Evolutionary conservation across 2,888 invertebrate species (phyloP).

Genomic region (Brachycybe producta): DNA sequence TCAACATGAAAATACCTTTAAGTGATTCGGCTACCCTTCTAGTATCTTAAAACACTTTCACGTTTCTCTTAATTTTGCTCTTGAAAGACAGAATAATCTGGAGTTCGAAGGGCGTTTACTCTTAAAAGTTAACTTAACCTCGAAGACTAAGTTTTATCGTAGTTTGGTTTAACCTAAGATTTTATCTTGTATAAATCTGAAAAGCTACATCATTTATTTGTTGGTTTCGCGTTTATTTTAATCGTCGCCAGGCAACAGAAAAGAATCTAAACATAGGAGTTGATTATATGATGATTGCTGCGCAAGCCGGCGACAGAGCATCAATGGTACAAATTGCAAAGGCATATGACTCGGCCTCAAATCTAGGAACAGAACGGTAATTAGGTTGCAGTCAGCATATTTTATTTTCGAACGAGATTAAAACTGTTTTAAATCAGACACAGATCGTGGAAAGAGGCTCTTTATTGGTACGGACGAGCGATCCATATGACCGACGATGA

Average conservation of each 20-base stretch:
- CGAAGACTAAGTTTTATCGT: no score
- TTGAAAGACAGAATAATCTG: no score
- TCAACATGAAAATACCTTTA: no score
- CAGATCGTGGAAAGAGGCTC: constrained; percentile 33
- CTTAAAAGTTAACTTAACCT: no score
- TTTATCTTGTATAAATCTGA: no score
- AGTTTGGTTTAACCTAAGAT: no score
- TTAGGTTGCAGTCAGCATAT: constrained; percentile 16
- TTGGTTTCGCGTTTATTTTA: no score
- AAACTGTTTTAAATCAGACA: constrained; percentile 26
- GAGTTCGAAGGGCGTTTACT: no score
- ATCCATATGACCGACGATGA: constrained; percentile 28
- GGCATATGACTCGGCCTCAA: constrained; percentile 38
- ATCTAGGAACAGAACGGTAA: constrained; percentile 31
- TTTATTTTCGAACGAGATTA: not conserved
- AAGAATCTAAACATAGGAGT: constrained; percentile 33
- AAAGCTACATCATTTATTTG: no score
- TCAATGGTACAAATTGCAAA: constrained; percentile 41
- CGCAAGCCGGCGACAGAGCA: constrained; percentile 38
- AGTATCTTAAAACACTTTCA: no score
- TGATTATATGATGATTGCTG: constrained; percentile 32
- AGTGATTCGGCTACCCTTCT: no score
- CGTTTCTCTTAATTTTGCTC: no score
- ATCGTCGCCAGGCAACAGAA: not conserved
- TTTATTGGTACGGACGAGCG: constrained; percentile 36